These are phyloP conservation scores for Dolichopus griseipennis DNA, from an alignment of 2,888 invertebrate species.

Conservation along the genomic window DNA sequence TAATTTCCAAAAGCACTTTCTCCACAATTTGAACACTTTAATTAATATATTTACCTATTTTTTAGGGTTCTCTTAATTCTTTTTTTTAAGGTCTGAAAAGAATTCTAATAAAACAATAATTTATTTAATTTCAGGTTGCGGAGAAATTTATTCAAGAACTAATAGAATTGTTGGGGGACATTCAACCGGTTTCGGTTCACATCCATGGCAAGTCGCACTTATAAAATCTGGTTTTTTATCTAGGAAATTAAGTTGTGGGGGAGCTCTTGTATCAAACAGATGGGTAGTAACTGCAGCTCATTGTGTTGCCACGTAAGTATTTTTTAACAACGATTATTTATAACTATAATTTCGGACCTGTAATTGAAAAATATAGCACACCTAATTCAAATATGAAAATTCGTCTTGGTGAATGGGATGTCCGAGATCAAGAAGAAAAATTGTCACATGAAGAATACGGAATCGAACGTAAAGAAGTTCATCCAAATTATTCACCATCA, in stretches of 20 bases:
- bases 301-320: conserved; percentile 80
- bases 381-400: conserved; percentile 82
- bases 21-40: conserved; percentile 5
- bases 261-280: conserved; percentile 77
- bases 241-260: conserved; percentile 85
- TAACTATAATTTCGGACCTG: conserved; percentile 8
- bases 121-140: conserved; percentile 63
- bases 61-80: neutral
- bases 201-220: conserved; percentile 90
- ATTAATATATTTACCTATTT: neutral
- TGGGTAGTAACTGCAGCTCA: conserved; percentile 92
- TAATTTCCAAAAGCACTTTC: conserved; percentile 7
- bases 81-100: neutral
- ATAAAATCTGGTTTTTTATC: conserved; percentile 85
- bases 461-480: conserved; percentile 83
- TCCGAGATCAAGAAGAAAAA: conserved; percentile 72
- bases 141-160: conserved; percentile 76
- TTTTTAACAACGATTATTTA: neutral
- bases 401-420: conserved; percentile 88
- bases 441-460: conserved; percentile 79
- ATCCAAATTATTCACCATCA: conserved; percentile 80
- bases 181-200: conserved; percentile 80
- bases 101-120: neutral
- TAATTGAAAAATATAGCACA: conserved; percentile 55
- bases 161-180: conserved; percentile 89